Evolutionary conservation across 2,888 invertebrate genomes (phyloP).

Genomic region (Caprella mutica): DNA sequence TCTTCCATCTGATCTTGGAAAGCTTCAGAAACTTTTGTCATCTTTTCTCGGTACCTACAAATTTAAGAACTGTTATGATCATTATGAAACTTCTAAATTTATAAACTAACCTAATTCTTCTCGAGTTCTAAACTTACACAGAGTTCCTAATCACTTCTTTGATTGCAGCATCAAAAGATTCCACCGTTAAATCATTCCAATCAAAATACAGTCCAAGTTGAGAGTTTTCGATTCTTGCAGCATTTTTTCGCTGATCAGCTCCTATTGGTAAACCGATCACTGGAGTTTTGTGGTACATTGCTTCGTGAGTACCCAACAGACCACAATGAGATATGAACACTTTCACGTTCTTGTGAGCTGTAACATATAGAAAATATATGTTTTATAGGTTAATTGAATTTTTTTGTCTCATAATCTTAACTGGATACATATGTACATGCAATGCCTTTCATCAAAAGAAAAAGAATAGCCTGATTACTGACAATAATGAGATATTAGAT

Average conservation of each 20-base stretch:
- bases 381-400: too few species aligned
- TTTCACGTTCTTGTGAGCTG: slow-evolving; percentile 5
- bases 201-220: background rate
- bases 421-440: too few species aligned
- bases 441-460: too few species aligned
- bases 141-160: background rate
- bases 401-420: too few species aligned
- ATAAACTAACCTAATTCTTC: too few species aligned
- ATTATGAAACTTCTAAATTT: too few species aligned
- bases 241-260: background rate
- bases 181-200: background rate
- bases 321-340: slow-evolving; percentile 4
- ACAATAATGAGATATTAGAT: too few species aligned
- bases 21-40: background rate
- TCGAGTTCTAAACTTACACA: background rate
- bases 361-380: too few species aligned
- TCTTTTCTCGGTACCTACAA: slow-evolving; percentile 12
- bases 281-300: background rate
- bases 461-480: too few species aligned
- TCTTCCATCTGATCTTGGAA: slow-evolving; percentile 64
- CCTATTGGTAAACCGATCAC: background rate
- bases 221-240: background rate
- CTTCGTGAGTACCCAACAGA: background rate
- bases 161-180: background rate
- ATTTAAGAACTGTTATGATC: too few species aligned